phyloP scores from a whole-genome alignment of 1,140 invertebrate genomes.

The Caenorhabditis remanei region DNA sequence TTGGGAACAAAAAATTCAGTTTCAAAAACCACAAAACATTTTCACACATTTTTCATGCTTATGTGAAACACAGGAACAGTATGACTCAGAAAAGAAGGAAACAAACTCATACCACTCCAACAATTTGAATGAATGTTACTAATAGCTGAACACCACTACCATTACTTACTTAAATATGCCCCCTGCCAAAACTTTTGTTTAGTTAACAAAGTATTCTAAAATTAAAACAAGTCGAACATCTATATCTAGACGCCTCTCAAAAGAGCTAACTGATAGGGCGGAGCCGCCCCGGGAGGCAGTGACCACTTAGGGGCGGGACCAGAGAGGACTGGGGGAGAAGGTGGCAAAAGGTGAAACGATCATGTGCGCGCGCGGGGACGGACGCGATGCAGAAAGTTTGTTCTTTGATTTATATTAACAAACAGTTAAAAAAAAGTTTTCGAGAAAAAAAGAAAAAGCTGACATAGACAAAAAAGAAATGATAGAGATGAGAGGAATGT shows the following conservation, averaged over 20 bases:
- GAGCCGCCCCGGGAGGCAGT: slow-evolving; percentile 15
- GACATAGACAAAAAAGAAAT: no score
- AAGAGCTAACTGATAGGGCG: slow-evolving; percentile 47
- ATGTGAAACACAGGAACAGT: neutral
- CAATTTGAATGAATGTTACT: no score
- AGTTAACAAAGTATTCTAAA: slow-evolving; percentile 33
- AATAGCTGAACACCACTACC: no score
- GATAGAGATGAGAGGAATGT: neutral
- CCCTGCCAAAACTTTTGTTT: neutral
- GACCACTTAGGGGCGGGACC: slow-evolving; percentile 30
- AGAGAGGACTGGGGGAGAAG: slow-evolving; percentile 1
- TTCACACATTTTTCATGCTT: no score
- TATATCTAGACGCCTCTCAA: neutral
- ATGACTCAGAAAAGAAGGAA: neutral
- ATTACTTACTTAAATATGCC: neutral
- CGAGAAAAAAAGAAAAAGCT: slow-evolving; percentile 27
- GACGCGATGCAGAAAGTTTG: slow-evolving; percentile 41
- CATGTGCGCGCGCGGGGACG: slow-evolving; percentile 26
- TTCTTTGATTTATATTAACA: slow-evolving; percentile 53
- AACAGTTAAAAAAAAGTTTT: slow-evolving; percentile 22
- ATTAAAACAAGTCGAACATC: slow-evolving; percentile 41
- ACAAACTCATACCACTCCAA: no score
- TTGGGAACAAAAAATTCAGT: no score
- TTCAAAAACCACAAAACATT: no score
- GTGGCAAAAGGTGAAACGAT: slow-evolving; percentile 52